Evolutionary conservation across 2,888 invertebrate genomes (phyloP).

Genomic region (Synanthedon formicaeformis): DNA sequence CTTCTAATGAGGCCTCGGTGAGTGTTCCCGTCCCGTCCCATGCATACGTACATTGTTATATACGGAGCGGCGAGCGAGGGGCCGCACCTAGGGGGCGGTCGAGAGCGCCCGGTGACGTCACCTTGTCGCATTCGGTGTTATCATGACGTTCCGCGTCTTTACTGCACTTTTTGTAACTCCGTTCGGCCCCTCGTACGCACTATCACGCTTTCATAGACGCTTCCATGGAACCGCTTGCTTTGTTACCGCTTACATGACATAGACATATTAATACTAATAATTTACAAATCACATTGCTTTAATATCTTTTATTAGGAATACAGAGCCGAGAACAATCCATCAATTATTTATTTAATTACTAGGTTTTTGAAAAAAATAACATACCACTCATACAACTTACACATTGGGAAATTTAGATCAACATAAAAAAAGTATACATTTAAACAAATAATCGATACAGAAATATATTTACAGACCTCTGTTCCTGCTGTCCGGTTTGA

Average conservation of each 20-base stretch:
- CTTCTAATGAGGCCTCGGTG: conserved; percentile 56
- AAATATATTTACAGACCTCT: too few species aligned
- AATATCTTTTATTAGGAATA: too few species aligned
- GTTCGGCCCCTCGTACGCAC: conserved; percentile 29
- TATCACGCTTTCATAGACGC: conserved; percentile 17
- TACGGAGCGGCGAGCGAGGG: conserved; percentile 23
- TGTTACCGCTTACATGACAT: conserved; percentile 1
- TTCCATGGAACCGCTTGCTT: conserved; percentile 11
- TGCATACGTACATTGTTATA: conserved; percentile 6
- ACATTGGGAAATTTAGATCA: too few species aligned
- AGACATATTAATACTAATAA: too few species aligned
- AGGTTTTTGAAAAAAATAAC: too few species aligned
- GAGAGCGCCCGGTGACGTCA: conserved; percentile 44
- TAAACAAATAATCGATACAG: too few species aligned
- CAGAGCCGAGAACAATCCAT: too few species aligned
- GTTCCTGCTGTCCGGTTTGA: too few species aligned
- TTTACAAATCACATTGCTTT: too few species aligned
- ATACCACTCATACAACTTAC: too few species aligned
- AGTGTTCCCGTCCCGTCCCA: conserved; percentile 27
- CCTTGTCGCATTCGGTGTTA: conserved; percentile 34
- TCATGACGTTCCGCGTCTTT: conserved; percentile 16
- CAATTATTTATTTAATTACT: too few species aligned
- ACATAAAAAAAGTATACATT: too few species aligned
- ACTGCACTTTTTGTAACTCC: conserved; percentile 18
- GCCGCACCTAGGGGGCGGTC: conserved; percentile 28